A percentile compares a stretch with the other conserved stretches of the same genome.
Conservation (phyloP, 2,888 invertebrate genomes). For the Vannuccia rotundouncinata region DNA sequence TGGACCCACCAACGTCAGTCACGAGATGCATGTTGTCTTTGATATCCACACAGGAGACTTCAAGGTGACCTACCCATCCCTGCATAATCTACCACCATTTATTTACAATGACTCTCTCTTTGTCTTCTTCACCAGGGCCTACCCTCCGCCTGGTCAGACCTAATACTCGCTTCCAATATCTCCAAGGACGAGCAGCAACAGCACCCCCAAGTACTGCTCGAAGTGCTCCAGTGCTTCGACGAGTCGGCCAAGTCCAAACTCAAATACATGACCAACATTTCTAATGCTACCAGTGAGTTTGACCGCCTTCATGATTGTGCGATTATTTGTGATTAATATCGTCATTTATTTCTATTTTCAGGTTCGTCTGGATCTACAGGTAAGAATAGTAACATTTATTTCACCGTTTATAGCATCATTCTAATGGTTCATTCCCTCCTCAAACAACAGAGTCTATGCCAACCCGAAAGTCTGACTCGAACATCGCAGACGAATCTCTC, state of each 20-base stretch:
- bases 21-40: constrained; percentile 32
- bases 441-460: too few relatives aligned
- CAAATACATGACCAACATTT: constrained; percentile 19
- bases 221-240: constrained; percentile 29
- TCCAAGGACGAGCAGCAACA: constrained; percentile 33
- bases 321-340: too few relatives aligned
- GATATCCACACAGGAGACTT: constrained; percentile 29
- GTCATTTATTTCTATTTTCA: too few relatives aligned
- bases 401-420: too few relatives aligned
- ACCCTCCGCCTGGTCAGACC: constrained; percentile 33
- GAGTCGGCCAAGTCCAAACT: constrained; percentile 24
- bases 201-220: constrained; percentile 32
- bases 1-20: constrained; percentile 24
- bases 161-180: constrained; percentile 34
- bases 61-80: constrained; percentile 10
- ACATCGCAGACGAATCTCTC: too few relatives aligned
- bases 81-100: too few relatives aligned
- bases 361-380: too few relatives aligned
- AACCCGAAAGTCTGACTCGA: too few relatives aligned
- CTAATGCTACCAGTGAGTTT: constrained; percentile 13
- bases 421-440: too few relatives aligned
- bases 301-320: too few relatives aligned
- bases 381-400: too few relatives aligned
- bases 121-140: neutral
- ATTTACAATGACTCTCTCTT: too few relatives aligned